phyloP scores from a whole-genome alignment of 2,113 vertebrate species.

The Sphaerodactylus townsendi region DNA sequence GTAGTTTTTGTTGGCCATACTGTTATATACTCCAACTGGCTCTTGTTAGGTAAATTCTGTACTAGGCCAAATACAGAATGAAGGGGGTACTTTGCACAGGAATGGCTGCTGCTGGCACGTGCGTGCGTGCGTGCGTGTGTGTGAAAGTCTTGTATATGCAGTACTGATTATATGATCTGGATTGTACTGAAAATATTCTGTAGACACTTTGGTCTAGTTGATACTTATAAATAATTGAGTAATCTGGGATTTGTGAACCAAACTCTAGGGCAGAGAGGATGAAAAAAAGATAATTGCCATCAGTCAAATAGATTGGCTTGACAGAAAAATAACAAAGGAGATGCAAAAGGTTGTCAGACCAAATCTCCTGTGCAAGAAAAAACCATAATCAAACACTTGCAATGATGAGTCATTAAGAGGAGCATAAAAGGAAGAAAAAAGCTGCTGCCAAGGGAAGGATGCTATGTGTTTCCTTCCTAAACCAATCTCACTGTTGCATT shows the following conservation, averaged over 20 bases:
- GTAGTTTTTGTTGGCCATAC: too few relatives aligned
- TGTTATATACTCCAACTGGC: too few relatives aligned
- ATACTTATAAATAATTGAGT: constrained; percentile 26
- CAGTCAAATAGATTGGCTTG: constrained; percentile 7
- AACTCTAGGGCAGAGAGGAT: background rate
- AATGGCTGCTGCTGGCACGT: background rate
- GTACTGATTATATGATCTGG: background rate
- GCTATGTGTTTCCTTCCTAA: background rate
- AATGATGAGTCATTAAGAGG: constrained; percentile 1
- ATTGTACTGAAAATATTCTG: constrained; percentile 2
- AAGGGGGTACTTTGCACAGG: background rate
- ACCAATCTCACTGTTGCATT: background rate
- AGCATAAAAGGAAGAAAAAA: background rate
- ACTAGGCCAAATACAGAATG: background rate
- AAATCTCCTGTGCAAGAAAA: background rate
- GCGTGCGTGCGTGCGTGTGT: background rate
- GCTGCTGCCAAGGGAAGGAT: background rate
- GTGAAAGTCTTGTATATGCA: background rate
- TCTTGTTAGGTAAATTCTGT: too few relatives aligned
- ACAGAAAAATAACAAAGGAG: constrained; percentile 11
- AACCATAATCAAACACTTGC: constrained; percentile 14
- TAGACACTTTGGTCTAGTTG: background rate
- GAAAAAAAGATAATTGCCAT: constrained; percentile 17
- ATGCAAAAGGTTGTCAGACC: background rate
- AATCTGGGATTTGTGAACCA: constrained; percentile 12